Percentiles rank a stretch among this genome's conserved stretches.
Evolutionary conservation across 1,140 invertebrate genomes (phyloP).

Genomic region (Caenorhabditis remanei): DNA sequence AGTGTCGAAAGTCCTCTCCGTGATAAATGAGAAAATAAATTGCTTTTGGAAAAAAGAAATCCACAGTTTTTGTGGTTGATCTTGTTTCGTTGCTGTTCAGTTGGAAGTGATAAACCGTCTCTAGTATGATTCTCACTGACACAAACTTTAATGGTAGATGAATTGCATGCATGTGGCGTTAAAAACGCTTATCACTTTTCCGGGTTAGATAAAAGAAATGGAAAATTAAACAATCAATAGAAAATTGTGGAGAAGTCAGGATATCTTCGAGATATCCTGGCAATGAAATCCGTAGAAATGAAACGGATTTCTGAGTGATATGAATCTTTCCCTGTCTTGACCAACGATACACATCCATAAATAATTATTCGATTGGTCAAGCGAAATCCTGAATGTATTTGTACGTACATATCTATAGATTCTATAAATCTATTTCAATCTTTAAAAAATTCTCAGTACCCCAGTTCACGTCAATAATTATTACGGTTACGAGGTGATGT

Average conservation of each 20-base stretch:
- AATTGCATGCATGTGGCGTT: constrained; percentile 1
- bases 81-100: constrained; percentile 33
- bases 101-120: constrained; percentile 11
- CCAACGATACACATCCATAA: constrained; percentile 4
- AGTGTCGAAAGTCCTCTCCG: neutral
- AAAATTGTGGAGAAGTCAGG: neutral
- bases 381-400: neutral
- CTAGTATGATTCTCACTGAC: constrained; percentile 7
- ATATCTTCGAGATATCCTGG: neutral
- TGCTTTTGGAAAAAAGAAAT: neutral
- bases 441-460: neutral
- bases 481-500: neutral
- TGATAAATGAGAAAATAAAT: neutral
- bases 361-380: neutral
- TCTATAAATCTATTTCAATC: too few species aligned
- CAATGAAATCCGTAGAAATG: neutral
- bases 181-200: constrained; percentile 35
- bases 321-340: neutral
- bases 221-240: neutral
- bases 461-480: neutral
- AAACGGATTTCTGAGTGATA: neutral
- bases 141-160: too few species aligned
- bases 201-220: constrained; percentile 20
- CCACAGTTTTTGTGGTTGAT: neutral
- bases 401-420: neutral